Evolutionary conservation across 2,113 vertebrate species (phyloP).

Genomic region (Myotis yumanensis): DNA sequence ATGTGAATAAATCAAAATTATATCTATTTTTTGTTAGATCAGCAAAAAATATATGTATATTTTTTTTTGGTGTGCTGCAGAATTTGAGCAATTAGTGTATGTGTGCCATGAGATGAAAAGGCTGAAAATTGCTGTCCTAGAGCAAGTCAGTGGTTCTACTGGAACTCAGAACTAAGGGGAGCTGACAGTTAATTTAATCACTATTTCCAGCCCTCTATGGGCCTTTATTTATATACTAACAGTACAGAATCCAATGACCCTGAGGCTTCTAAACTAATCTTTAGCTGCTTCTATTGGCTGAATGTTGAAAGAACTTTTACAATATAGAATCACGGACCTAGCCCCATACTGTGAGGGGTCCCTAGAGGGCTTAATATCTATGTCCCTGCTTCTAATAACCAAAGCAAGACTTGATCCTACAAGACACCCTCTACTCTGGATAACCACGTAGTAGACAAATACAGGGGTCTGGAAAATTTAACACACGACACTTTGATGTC

Average conservation of each 20-base stretch:
- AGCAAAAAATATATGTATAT: neutral
- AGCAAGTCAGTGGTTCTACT: neutral
- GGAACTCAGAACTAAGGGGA: neutral
- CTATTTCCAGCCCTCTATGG: neutral
- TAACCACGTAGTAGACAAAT: neutral
- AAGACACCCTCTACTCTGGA: neutral
- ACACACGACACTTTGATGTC: neutral
- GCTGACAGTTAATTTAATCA: neutral
- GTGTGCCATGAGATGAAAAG: neutral
- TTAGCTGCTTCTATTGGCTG: neutral
- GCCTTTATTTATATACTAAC: neutral
- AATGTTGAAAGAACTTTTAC: neutral
- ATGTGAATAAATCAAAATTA: neutral
- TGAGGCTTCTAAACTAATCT: neutral
- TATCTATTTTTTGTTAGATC: neutral
- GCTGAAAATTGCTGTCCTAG: neutral
- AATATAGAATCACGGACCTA: neutral
- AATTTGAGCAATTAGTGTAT: neutral
- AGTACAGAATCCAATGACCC: neutral
- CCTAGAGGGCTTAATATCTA: neutral
- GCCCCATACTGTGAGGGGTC: neutral
- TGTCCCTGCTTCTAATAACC: neutral
- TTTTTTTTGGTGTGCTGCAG: neutral
- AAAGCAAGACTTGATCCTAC: neutral
- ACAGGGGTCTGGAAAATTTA: neutral